Percentiles rank a stretch among this genome's conserved stretches.
Evolutionary conservation across 2,888 invertebrate species (phyloP).

Genomic region (Apamea monoglypha): DNA sequence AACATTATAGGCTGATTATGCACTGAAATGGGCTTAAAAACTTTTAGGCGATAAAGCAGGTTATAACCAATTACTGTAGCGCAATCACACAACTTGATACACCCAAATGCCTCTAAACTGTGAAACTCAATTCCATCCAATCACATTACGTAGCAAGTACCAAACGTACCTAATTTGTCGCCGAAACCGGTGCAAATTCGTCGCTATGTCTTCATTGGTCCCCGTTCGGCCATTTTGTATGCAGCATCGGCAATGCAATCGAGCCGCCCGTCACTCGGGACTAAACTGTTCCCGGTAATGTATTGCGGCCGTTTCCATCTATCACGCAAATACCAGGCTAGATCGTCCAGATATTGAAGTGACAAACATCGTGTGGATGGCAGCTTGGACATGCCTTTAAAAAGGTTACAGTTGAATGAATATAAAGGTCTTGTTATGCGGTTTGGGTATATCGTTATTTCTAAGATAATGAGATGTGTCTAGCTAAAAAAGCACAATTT

Average conservation of each 20-base stretch:
- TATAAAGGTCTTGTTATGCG: neutral
- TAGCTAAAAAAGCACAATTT: neutral
- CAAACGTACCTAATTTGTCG: slow-evolving; percentile 65
- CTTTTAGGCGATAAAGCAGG: neutral
- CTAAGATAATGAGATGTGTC: neutral
- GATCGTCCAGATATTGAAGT: slow-evolving; percentile 47
- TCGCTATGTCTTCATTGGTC: slow-evolving; percentile 72
- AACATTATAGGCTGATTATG: neutral
- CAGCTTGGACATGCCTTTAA: slow-evolving; percentile 4
- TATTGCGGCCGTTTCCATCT: slow-evolving; percentile 77
- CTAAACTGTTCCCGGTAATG: slow-evolving; percentile 76
- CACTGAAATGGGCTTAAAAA: neutral
- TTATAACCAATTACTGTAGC: neutral
- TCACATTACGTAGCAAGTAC: slow-evolving; percentile 47
- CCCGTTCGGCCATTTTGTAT: slow-evolving; percentile 77
- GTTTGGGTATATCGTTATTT: neutral
- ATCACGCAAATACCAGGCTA: slow-evolving; percentile 73
- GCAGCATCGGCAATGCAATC: slow-evolving; percentile 79
- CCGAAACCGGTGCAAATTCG: slow-evolving; percentile 64
- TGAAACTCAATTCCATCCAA: slow-evolving; percentile 35
- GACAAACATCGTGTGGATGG: slow-evolving; percentile 28
- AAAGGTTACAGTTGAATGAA: neutral
- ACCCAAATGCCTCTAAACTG: slow-evolving; percentile 27
- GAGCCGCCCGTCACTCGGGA: slow-evolving; percentile 69
- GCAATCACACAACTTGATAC: slow-evolving; percentile 27